These are phyloP conservation scores for Netta rufina DNA, from an alignment of 2,797 vertebrate genomes.

Conservation along the genomic window DNA sequence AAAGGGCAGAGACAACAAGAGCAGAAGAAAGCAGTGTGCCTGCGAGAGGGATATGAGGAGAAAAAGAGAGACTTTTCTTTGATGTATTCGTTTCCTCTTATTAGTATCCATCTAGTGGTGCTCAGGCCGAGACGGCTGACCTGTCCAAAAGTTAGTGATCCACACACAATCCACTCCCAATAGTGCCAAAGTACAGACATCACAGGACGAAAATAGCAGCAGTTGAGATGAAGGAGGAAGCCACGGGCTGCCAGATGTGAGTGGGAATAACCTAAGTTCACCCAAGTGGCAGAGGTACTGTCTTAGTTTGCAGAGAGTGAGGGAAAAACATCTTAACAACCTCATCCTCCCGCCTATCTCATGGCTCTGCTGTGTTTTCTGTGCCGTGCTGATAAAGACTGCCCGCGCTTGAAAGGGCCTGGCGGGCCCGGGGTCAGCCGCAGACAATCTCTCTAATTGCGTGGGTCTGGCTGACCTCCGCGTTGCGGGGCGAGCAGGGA, in stretches of 20 bases:
- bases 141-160: conserved; percentile 79
- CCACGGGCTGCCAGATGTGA: conserved; percentile 66
- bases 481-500: conserved; percentile 39
- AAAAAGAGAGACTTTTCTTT: conserved; percentile 69
- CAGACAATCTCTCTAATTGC: conserved; percentile 71
- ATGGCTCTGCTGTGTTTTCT: conserved; percentile 64
- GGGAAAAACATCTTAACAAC: conserved; percentile 66
- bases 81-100: conserved; percentile 76
- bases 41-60: conserved; percentile 61
- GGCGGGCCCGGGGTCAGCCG: conserved; percentile 56
- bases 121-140: conserved; percentile 75
- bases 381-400: conserved; percentile 62
- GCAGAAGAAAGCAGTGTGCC: conserved; percentile 65
- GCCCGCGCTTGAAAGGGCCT: conserved; percentile 59
- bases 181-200: conserved; percentile 72
- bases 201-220: conserved; percentile 71
- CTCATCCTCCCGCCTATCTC: conserved; percentile 50
- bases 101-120: conserved; percentile 75
- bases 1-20: conserved; percentile 69
- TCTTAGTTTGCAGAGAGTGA: conserved; percentile 59
- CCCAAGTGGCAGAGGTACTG: conserved; percentile 68
- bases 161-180: conserved; percentile 73
- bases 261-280: conserved; percentile 70
- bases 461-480: conserved; percentile 69
- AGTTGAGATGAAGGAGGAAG: conserved; percentile 75